A percentile compares a stretch with the other conserved stretches of the same genome.
Evolutionary conservation across 2,888 invertebrate species (phyloP).

Genomic region (Mythimna loreyi): DNA sequence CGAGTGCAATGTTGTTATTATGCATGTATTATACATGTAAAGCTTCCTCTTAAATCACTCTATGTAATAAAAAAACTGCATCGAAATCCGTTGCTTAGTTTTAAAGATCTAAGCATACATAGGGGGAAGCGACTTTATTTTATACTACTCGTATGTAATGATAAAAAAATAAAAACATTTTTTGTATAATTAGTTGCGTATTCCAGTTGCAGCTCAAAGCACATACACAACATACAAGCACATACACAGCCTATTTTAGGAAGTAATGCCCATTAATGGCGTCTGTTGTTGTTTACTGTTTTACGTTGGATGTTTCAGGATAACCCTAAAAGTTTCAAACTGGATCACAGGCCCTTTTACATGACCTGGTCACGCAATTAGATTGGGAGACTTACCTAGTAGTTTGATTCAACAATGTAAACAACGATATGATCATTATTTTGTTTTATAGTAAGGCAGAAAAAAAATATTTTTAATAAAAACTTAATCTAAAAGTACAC

Average conservation of each 20-base stretch:
- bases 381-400: background rate
- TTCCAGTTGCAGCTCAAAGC: background rate
- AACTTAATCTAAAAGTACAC: too few relatives aligned
- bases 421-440: background rate
- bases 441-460: background rate
- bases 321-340: constrained; percentile 35
- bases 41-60: too few relatives aligned
- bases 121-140: too few relatives aligned
- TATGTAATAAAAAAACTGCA: too few relatives aligned
- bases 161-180: background rate
- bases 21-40: too few relatives aligned
- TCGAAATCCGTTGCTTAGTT: too few relatives aligned
- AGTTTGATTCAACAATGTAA: background rate
- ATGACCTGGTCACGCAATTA: constrained; percentile 5
- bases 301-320: constrained; percentile 32
- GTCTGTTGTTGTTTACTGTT: constrained; percentile 28
- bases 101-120: too few relatives aligned
- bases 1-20: too few relatives aligned
- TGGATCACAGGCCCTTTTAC: constrained; percentile 18
- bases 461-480: too few relatives aligned
- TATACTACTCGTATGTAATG: too few relatives aligned
- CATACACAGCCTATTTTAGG: background rate
- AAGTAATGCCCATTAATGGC: constrained; percentile 1
- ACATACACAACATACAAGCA: background rate
- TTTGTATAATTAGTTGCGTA: background rate